A percentile compares a stretch with the other conserved stretches of the same genome.
phyloP scores from a whole-genome alignment of 1,140 invertebrate species.

The Spodoptera frugiperda region DNA sequence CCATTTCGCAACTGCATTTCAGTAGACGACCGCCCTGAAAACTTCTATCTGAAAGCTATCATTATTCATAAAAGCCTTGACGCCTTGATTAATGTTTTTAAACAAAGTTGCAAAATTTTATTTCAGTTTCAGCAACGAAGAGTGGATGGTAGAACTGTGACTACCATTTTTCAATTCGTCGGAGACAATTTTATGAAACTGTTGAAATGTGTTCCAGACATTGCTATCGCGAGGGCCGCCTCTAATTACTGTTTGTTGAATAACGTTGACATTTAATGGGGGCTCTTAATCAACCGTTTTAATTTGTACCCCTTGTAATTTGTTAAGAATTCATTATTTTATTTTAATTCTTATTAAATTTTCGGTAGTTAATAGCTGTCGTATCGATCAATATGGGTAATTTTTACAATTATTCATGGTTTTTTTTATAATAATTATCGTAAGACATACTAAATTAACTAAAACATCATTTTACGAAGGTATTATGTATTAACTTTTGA shows the following conservation, averaged over 20 bases:
- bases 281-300: constrained; percentile 11
- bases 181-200: constrained; percentile 42
- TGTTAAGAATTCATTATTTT: background rate
- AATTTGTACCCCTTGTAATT: constrained; percentile 8
- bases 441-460: too few relatives aligned
- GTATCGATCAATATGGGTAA: too few relatives aligned
- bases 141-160: constrained; percentile 39
- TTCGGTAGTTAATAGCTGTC: background rate
- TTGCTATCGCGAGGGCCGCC: constrained; percentile 8
- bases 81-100: constrained; percentile 61
- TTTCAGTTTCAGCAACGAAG: constrained; percentile 51
- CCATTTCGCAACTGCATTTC: constrained; percentile 54
- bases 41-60: constrained; percentile 53
- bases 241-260: constrained; percentile 34
- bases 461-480: too few relatives aligned
- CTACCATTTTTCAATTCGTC: constrained; percentile 46
- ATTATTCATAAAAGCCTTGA: constrained; percentile 62
- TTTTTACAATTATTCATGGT: too few relatives aligned
- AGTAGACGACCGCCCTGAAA: constrained; percentile 44
- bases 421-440: too few relatives aligned
- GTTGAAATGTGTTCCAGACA: constrained; percentile 27
- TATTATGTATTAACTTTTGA: too few relatives aligned
- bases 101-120: constrained; percentile 58
- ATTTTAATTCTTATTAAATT: background rate
- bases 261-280: constrained; percentile 10